Percentiles rank a stretch among this genome's conserved stretches.
phyloP scores from a whole-genome alignment of 2,888 invertebrate genomes.

The Liodrosophila aerea region DNA sequence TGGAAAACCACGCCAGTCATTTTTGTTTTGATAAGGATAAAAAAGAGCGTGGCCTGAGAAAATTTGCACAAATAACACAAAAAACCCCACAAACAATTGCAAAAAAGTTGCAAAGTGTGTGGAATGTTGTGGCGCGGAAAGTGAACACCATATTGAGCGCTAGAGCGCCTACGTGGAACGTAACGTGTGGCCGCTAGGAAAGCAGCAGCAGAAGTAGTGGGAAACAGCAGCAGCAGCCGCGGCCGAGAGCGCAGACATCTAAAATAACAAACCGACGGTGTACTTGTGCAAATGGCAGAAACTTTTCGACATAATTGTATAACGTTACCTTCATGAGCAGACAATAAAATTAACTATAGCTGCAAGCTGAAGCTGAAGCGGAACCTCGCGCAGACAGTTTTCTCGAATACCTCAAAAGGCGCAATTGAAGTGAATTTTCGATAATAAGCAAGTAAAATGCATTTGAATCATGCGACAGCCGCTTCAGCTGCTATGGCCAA shows the following conservation, averaged over 20 bases:
- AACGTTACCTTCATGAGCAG: conserved; percentile 54
- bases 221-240: conserved; percentile 52
- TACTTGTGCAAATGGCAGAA: conserved; percentile 60
- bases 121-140: conserved; percentile 52
- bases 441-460: conserved; percentile 60
- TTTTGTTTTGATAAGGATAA: conserved; percentile 81
- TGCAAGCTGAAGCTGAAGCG: conserved; percentile 19
- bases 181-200: conserved; percentile 59
- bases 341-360: conserved; percentile 55
- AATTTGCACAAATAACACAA: conserved; percentile 57
- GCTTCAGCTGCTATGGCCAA: conserved; percentile 79
- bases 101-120: conserved; percentile 57
- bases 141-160: conserved; percentile 48
- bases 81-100: conserved; percentile 60
- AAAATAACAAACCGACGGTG: conserved; percentile 74
- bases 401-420: conserved; percentile 74
- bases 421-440: conserved; percentile 34
- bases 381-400: conserved; percentile 36
- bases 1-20: conserved; percentile 77
- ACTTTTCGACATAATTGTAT: conserved; percentile 53
- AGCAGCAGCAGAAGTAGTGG: conserved; percentile 46
- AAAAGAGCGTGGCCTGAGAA: conserved; percentile 78
- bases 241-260: conserved; percentile 67
- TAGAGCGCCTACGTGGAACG: conserved; percentile 65
- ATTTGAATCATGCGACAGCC: conserved; percentile 80